Conservation (phyloP, 2,888 invertebrate species). For the Synanthedon tipuliformis region DNA sequence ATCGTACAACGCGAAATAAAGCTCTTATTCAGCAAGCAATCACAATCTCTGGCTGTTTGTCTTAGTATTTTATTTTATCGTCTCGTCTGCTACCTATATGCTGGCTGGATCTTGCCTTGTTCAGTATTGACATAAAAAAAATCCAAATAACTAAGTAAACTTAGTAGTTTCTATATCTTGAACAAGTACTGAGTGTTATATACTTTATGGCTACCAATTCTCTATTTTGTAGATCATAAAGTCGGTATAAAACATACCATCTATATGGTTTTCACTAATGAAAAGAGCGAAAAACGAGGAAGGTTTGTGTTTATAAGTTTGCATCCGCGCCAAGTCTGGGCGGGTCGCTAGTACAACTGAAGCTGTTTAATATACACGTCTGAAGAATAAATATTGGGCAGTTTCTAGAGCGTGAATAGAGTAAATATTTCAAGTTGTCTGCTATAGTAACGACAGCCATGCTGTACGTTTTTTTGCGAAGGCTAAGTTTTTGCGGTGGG, state of each 20-base stretch:
- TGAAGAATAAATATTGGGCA: too few relatives aligned
- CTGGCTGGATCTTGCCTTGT: too few relatives aligned
- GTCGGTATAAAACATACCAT: too few relatives aligned
- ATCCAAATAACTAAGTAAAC: background rate
- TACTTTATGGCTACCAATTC: background rate
- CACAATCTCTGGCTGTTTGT: background rate
- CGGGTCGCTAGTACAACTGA: too few relatives aligned
- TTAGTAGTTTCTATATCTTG: background rate
- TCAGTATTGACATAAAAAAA: too few relatives aligned
- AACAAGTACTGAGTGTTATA: background rate
- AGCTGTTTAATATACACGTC: too few relatives aligned
- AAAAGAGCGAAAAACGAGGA: too few relatives aligned
- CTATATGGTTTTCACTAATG: too few relatives aligned
- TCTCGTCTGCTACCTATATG: too few relatives aligned
- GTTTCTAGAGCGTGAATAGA: background rate
- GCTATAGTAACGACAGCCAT: slow-evolving; percentile 17
- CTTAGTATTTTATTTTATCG: background rate
- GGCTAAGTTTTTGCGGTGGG: slow-evolving; percentile 46
- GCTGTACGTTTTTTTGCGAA: slow-evolving; percentile 24
- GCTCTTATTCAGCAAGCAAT: background rate
- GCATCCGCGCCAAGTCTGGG: too few relatives aligned
- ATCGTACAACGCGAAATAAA: background rate
- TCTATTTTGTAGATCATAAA: background rate
- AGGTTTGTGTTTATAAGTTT: too few relatives aligned
- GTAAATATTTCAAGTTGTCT: background rate